These are phyloP conservation scores for Antheraea yamamai DNA, from an alignment of 2,888 invertebrate genomes.

Conservation along the genomic window DNA sequence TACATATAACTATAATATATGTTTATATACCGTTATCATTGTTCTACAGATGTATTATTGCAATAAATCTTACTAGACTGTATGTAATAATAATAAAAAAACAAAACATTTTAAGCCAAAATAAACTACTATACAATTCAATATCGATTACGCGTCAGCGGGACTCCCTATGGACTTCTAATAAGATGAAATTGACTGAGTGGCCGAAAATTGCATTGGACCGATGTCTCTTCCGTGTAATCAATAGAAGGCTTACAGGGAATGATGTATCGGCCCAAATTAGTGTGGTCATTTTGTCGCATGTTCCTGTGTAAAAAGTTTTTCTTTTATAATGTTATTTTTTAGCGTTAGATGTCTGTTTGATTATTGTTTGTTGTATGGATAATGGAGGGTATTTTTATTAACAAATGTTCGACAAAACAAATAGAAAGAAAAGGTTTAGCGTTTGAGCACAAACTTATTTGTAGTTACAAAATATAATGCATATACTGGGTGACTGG, in stretches of 20 bases:
- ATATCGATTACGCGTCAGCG: slow-evolving; percentile 28
- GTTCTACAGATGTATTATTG: background rate
- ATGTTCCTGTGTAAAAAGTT: background rate
- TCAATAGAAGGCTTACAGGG: slow-evolving; percentile 41
- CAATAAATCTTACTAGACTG: background rate
- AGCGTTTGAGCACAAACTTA: background rate
- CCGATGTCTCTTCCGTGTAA: slow-evolving; percentile 38
- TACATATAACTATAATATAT: too few relatives aligned
- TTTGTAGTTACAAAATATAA: too few relatives aligned
- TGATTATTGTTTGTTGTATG: background rate
- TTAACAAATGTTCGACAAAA: too few relatives aligned
- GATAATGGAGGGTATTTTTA: too few relatives aligned
- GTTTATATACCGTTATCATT: too few relatives aligned
- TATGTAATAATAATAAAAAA: background rate
- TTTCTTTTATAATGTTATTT: background rate
- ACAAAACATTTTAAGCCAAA: slow-evolving; percentile 17
- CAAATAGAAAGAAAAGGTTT: background rate
- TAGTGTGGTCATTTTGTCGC: slow-evolving; percentile 2
- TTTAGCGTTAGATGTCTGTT: background rate
- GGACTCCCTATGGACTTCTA: slow-evolving; percentile 43
- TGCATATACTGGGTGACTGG: too few relatives aligned
- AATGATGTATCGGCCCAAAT: slow-evolving; percentile 18
- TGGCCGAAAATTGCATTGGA: slow-evolving; percentile 45
- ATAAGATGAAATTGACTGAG: slow-evolving; percentile 51
- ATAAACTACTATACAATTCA: slow-evolving; percentile 29